Evolutionary conservation across 2,113 vertebrate species (phyloP).

Genomic region (Lamprotornis superbus): DNA sequence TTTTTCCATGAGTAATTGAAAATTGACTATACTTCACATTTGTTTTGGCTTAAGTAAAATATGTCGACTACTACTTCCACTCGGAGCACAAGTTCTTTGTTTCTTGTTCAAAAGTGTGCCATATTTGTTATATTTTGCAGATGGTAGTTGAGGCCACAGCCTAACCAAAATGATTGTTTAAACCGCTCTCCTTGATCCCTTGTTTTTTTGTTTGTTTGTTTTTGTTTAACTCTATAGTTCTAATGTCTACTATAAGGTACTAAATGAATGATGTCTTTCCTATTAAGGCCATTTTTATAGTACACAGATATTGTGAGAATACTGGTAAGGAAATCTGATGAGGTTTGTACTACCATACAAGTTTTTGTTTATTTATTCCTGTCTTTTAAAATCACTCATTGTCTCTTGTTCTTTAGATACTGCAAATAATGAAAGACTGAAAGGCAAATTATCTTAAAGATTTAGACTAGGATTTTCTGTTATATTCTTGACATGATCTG

Average conservation of each 20-base stretch:
- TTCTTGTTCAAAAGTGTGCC: background rate
- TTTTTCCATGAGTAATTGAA: conserved; percentile 23
- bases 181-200: background rate
- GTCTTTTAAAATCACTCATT: background rate
- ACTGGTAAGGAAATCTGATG: background rate
- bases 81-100: background rate
- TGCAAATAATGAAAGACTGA: background rate
- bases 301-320: background rate
- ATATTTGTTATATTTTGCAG: background rate
- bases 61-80: background rate
- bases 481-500: background rate
- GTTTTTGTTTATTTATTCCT: background rate
- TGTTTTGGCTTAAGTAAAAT: conserved; percentile 3
- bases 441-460: background rate
- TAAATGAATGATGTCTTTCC: background rate
- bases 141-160: rapidly evolving
- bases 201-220: background rate
- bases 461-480: background rate
- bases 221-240: background rate
- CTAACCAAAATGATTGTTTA: background rate
- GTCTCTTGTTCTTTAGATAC: background rate
- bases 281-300: background rate
- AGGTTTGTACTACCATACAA: background rate
- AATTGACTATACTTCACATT: background rate
- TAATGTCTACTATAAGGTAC: background rate